Evolutionary conservation across 2,113 vertebrate species (phyloP), one percentile per base, ranked within the genome.

Genomic region (Mus spicilegus): DNA sequence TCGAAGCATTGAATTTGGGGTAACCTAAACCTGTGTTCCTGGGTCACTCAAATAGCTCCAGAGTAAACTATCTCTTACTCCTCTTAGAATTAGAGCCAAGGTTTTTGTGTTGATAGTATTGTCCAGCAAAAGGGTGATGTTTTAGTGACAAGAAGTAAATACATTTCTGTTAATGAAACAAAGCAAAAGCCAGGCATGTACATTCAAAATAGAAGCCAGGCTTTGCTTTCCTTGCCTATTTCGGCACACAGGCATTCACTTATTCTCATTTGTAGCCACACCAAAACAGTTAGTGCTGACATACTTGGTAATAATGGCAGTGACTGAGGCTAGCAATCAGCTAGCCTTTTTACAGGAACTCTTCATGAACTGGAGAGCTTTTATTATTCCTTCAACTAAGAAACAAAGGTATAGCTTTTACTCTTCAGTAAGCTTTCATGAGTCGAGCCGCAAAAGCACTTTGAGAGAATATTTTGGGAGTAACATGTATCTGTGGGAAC

Each of bases 351-450:
- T 82, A 51, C 3, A 91, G 94, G 69, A 94, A 42, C 69, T 51
- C 46, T 51, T 30, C 54, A 91, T 70, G 77, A 87, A 65, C 1
- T 73, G 67, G 61, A 92, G 82, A 70, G 39, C 73, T 93, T 88
- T 91, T 94, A 54, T 39, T n/a, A 75, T 78, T 84, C 94, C 82
- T 93, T 89, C 92, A 91, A 69, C 69, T 80, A 78, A 94, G 63
- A 63, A 89, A 89, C 54, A 87, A 95, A 94, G 39, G 42, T 70
- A 91, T 26, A 89, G 73, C 90, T 96, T 95, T 87, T 87, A 81
- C 28, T 95, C 65, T 95, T 67, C 54, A 81, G 26, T 17, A 90
- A 78, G 69, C 46, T 86, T 88, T 91, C 51, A 36, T n/a, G 89
- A 96, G 14, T 19, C 58, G 80, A 81, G 30, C 58, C 87, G 93